Conservation (phyloP, 1,140 invertebrate species). For the Zaprionus taronus region DNA sequence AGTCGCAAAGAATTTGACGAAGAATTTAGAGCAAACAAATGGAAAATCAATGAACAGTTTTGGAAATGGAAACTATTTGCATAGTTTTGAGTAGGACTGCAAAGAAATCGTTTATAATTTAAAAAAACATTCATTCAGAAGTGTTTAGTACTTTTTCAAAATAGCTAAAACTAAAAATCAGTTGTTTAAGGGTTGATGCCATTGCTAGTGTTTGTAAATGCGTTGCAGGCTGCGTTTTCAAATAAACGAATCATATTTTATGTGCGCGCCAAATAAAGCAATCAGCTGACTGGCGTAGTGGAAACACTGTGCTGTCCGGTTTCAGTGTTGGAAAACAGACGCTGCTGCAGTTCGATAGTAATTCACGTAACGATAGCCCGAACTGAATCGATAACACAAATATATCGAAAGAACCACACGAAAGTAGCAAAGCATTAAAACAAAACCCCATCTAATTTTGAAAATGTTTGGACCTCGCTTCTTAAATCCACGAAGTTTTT, state of each 20-base stretch:
- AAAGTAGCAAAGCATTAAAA: slow-evolving; percentile 16
- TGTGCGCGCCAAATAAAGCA: slow-evolving; percentile 30
- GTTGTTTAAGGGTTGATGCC: slow-evolving; percentile 1
- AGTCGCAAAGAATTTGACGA: slow-evolving; percentile 32
- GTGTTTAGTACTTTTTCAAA: slow-evolving; percentile 29
- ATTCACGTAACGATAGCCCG: not conserved
- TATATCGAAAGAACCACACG: slow-evolving; percentile 13
- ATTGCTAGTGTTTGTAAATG: slow-evolving; percentile 1
- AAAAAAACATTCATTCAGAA: slow-evolving; percentile 19
- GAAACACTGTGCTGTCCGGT: slow-evolving; percentile 7
- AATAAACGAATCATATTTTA: not conserved
- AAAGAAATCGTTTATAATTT: not conserved
- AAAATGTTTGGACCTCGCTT: not conserved
- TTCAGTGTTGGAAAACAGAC: slow-evolving; percentile 15
- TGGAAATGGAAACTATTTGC: not conserved
- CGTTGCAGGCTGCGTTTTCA: not conserved
- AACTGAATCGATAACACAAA: not conserved
- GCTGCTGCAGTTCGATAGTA: slow-evolving; percentile 9
- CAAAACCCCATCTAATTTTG: too few species aligned
- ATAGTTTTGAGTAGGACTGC: slow-evolving; percentile 29
- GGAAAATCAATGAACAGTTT: slow-evolving; percentile 11
- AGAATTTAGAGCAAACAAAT: not conserved
- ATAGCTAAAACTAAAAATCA: slow-evolving; percentile 2
- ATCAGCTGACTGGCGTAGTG: slow-evolving; percentile 22
- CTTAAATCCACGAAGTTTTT: slow-evolving; percentile 18